phyloP scores from a whole-genome alignment of 2,888 invertebrate species.

The Pyrrhosoma nymphula region DNA sequence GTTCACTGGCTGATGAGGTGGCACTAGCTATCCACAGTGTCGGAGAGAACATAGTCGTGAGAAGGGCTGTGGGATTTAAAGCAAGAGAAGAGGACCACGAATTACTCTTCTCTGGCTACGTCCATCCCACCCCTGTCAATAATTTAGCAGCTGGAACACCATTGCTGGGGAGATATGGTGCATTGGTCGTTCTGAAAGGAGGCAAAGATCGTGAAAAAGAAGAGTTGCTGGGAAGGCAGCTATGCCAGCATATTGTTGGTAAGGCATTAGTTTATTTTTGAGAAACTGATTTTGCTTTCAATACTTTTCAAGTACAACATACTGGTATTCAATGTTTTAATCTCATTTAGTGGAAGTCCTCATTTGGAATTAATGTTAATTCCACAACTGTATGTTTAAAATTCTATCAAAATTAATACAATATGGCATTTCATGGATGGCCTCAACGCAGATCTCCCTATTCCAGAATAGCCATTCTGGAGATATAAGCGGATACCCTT shows the following conservation, averaged over 20 bases:
- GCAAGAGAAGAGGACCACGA: slow-evolving; percentile 81
- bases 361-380: no score
- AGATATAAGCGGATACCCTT: no score
- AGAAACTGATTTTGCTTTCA: no score
- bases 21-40: slow-evolving; percentile 92
- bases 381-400: no score
- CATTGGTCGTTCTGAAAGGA: slow-evolving; percentile 86
- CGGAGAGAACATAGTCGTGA: slow-evolving; percentile 93
- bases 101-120: slow-evolving; percentile 83
- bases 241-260: slow-evolving; percentile 96
- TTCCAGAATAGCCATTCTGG: no score
- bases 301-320: no score
- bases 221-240: slow-evolving; percentile 83
- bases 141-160: slow-evolving; percentile 77
- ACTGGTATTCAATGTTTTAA: no score
- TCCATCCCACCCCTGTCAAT: slow-evolving; percentile 86
- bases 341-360: no score
- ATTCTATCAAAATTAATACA: no score
- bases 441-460: no score
- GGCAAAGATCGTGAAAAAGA: slow-evolving; percentile 76
- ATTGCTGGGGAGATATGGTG: slow-evolving; percentile 88
- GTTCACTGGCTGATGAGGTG: slow-evolving; percentile 88
- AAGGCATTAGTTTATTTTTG: slow-evolving; percentile 72
- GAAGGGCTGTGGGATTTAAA: slow-evolving; percentile 85
- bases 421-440: no score